These are phyloP conservation scores for Scotopteryx bipunctaria DNA, from an alignment of 2,888 invertebrate genomes.

Conservation along the genomic window DNA sequence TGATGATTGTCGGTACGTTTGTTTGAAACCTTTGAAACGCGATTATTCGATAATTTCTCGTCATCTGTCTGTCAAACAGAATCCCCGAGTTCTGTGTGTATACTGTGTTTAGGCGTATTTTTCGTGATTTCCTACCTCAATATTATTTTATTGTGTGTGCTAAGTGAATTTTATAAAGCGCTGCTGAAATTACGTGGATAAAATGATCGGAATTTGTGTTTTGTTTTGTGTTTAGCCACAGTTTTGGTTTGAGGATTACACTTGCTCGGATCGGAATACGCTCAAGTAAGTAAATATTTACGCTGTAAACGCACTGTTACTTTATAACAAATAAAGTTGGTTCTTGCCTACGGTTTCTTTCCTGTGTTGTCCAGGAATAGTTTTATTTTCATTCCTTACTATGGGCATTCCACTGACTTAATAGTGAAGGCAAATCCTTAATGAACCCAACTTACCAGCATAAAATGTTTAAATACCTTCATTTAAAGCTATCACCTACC, in stretches of 20 bases:
- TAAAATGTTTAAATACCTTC: too few species aligned
- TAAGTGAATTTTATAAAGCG: slow-evolving; percentile 53
- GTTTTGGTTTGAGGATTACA: slow-evolving; percentile 59
- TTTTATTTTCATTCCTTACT: slow-evolving; percentile 5
- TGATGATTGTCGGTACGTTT: slow-evolving; percentile 60
- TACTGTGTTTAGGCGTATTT: slow-evolving; percentile 52
- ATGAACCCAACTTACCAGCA: too few species aligned
- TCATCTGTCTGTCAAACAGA: slow-evolving; percentile 56
- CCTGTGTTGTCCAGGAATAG: slow-evolving; percentile 7
- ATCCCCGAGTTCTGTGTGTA: slow-evolving; percentile 53
- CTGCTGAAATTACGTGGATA: slow-evolving; percentile 58
- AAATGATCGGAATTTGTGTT: slow-evolving; percentile 71
- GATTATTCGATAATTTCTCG: slow-evolving; percentile 54
- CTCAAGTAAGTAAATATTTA: slow-evolving; percentile 79
- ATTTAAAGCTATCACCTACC: too few species aligned
- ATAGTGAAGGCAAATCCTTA: too few species aligned
- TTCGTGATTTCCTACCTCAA: slow-evolving; percentile 41
- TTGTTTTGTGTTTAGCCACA: slow-evolving; percentile 66
- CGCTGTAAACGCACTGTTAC: slow-evolving; percentile 36
- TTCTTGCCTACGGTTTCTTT: neutral
- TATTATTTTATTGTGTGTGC: slow-evolving; percentile 49
- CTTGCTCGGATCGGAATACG: slow-evolving; percentile 70
- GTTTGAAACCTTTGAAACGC: slow-evolving; percentile 64
- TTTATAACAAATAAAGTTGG: neutral
- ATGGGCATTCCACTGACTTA: neutral